These are phyloP conservation scores for Mellilla xanthometata DNA, from an alignment of 2,888 invertebrate genomes.

Conservation along the genomic window DNA sequence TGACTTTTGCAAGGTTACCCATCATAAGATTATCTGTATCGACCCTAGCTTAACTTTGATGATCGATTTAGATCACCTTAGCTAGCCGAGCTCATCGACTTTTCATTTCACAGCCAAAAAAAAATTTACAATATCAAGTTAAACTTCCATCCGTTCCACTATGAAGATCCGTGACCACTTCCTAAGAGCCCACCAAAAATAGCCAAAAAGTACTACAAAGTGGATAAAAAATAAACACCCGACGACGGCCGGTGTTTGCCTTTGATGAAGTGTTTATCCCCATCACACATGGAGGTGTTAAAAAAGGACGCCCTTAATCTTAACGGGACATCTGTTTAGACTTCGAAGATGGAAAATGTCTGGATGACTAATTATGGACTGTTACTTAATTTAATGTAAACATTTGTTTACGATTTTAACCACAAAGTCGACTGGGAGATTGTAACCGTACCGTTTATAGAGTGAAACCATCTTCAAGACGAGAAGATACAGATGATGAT, in stretches of 20 bases:
- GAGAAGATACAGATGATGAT: too few relatives aligned
- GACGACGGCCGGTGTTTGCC: conserved; percentile 28
- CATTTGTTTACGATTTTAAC: too few relatives aligned
- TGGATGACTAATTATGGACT: background rate
- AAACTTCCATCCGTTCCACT: background rate
- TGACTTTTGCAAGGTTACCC: too few relatives aligned
- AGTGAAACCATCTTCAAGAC: too few relatives aligned
- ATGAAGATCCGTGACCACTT: conserved; percentile 1
- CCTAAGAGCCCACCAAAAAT: conserved; percentile 36
- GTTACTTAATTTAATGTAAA: background rate
- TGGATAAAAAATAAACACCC: conserved; percentile 38
- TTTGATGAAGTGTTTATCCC: conserved; percentile 36
- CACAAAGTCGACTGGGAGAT: too few relatives aligned
- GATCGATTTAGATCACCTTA: too few relatives aligned
- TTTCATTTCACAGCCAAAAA: too few relatives aligned
- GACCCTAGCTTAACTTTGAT: too few relatives aligned
- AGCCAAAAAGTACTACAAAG: conserved; percentile 37
- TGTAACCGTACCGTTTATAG: too few relatives aligned
- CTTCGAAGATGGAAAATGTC: conserved; percentile 6
- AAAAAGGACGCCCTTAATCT: conserved; percentile 16
- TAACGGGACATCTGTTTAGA: conserved; percentile 18
- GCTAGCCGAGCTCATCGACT: too few relatives aligned
- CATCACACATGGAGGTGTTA: conserved; percentile 33
- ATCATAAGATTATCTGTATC: too few relatives aligned
- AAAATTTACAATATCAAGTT: too few relatives aligned